A percentile compares a stretch with the other conserved stretches of the same genome.
phyloP scores from a whole-genome alignment of 2,888 invertebrate genomes.

The Lymantria dispar region DNA sequence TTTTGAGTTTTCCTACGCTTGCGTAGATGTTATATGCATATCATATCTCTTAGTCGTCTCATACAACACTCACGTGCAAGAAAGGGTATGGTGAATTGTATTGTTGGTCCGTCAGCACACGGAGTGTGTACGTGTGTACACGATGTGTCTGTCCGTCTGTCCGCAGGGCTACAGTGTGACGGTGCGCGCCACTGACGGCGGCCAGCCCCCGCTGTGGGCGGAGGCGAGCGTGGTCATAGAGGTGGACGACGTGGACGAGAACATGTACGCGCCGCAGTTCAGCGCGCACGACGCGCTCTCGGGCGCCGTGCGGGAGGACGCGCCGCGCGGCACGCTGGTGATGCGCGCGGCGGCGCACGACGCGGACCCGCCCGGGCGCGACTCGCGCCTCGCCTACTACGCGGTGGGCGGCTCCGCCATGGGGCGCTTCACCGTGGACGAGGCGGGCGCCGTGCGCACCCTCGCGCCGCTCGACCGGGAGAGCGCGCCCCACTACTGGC shows the following conservation, averaged over 20 bases:
- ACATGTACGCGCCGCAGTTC: constrained; percentile 91
- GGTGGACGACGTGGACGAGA: constrained; percentile 96
- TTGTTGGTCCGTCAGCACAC: no score
- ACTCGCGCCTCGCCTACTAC: constrained; percentile 92
- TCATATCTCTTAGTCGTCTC: no score
- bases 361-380: constrained; percentile 89
- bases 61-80: no score
- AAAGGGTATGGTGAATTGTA: no score
- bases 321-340: constrained; percentile 88
- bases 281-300: constrained; percentile 87
- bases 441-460: constrained; percentile 92
- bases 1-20: no score
- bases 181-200: constrained; percentile 92
- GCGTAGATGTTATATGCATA: no score
- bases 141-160: no score
- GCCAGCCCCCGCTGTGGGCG: constrained; percentile 90
- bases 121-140: no score
- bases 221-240: constrained; percentile 92
- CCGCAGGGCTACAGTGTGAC: constrained; percentile 90
- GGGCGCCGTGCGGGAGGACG: constrained; percentile 91
- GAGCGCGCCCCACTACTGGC: constrained; percentile 93
- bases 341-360: constrained; percentile 90
- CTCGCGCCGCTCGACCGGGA: constrained; percentile 94
- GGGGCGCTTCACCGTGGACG: constrained; percentile 95
- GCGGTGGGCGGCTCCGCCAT: constrained; percentile 94